Evolutionary conservation across 2,888 invertebrate species (phyloP).

Genomic region (Calephelis perditalis): DNA sequence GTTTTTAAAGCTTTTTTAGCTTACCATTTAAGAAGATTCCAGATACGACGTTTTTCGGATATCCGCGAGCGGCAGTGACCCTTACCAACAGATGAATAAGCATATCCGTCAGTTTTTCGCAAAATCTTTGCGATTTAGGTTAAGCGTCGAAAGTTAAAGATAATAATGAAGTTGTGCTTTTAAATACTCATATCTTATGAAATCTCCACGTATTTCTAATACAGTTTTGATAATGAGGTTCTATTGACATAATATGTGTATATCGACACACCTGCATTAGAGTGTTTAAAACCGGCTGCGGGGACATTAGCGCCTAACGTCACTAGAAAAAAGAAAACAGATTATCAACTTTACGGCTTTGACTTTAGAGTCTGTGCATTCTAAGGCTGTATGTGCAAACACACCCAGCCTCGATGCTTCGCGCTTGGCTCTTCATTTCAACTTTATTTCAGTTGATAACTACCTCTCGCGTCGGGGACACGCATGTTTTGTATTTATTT

Average conservation of each 20-base stretch:
- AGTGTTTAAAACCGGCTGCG: conserved; percentile 34
- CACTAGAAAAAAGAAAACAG: background rate
- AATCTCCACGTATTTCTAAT: no score
- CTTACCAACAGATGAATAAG: no score
- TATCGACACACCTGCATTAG: conserved; percentile 31
- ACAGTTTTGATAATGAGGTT: background rate
- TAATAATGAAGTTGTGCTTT: no score
- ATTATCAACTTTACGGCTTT: background rate
- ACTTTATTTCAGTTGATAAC: conserved; percentile 52
- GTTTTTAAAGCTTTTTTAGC: no score
- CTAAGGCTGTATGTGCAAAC: conserved; percentile 25
- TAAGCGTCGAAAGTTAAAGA: no score
- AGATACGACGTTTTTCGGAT: no score
- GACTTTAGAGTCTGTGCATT: conserved; percentile 5
- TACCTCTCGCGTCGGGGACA: background rate
- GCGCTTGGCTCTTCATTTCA: conserved; percentile 27
- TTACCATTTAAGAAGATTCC: no score
- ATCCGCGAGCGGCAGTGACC: no score
- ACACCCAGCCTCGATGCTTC: conserved; percentile 49
- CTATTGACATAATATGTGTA: background rate
- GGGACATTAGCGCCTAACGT: conserved; percentile 30
- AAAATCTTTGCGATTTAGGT: no score
- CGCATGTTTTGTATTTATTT: background rate
- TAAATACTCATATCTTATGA: no score
- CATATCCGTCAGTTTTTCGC: no score